Conservation (phyloP, 2,797 vertebrate species). For the Synaphobranchus kaupii region DNA sequence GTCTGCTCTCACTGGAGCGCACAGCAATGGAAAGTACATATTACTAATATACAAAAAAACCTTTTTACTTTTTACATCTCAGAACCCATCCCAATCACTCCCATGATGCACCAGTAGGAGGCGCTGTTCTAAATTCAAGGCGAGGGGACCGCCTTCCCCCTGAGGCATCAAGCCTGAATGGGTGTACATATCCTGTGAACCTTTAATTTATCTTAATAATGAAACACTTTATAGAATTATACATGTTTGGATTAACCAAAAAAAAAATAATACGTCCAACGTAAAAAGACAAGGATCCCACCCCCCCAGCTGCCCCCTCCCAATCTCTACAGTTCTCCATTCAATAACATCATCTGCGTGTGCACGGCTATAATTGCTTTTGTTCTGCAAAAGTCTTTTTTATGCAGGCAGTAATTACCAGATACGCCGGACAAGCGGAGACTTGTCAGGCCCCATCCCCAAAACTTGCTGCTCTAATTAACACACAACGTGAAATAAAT, state of each 20-base stretch:
- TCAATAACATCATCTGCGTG: background rate
- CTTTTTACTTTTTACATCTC: too few relatives aligned
- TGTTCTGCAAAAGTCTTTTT: slow-evolving; percentile 7
- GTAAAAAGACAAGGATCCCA: too few relatives aligned
- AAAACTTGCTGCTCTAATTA: slow-evolving; percentile 59
- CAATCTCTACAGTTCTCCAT: background rate
- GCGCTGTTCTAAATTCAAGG: background rate
- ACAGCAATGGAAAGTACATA: background rate
- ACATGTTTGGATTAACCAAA: background rate
- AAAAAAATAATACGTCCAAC: background rate
- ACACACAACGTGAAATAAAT: slow-evolving; percentile 49
- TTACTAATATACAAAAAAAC: too few relatives aligned
- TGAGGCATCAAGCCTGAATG: background rate
- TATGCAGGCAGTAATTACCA: slow-evolving; percentile 18
- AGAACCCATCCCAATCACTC: background rate
- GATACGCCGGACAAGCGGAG: slow-evolving; percentile 5
- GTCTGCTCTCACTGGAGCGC: background rate
- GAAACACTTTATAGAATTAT: background rate
- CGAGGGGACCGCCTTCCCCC: background rate
- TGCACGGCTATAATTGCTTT: background rate
- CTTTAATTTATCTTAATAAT: background rate
- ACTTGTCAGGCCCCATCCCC: slow-evolving; percentile 22
- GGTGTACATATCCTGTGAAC: background rate
- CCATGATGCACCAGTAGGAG: background rate
- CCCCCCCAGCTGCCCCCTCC: too few relatives aligned